Conservation (phyloP, 1,140 invertebrate genomes). For the Euura lappo region DNA sequence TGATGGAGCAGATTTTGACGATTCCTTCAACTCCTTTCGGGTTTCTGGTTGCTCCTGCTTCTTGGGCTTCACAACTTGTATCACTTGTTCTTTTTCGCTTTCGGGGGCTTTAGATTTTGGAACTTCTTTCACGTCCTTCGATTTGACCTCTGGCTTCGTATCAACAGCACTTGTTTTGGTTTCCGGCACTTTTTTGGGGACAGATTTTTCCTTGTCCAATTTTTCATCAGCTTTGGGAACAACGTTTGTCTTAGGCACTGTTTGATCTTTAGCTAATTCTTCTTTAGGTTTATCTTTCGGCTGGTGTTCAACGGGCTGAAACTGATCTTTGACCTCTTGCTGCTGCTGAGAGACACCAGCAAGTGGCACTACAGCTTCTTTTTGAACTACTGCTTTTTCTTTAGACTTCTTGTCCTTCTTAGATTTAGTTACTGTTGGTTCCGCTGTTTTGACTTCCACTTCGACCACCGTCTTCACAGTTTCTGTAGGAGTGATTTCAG, state of each 20-base stretch:
- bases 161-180: background rate
- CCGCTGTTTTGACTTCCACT: background rate
- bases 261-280: background rate
- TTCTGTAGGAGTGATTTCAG: background rate
- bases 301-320: background rate
- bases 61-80: background rate
- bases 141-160: background rate
- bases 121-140: background rate
- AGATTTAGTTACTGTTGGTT: background rate
- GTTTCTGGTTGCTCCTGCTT: background rate
- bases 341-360: background rate
- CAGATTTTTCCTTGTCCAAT: background rate
- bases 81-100: background rate
- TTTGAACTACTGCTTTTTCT: constrained; percentile 17
- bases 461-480: background rate
- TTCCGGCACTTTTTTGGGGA: background rate
- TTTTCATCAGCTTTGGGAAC: background rate
- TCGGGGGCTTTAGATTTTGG: background rate
- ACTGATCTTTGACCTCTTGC: constrained; percentile 21
- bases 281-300: background rate
- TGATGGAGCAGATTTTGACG: background rate
- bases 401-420: constrained; percentile 3
- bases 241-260: background rate
- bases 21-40: background rate
- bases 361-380: constrained; percentile 5